Base-by-base conservation (phyloP, 2,888 invertebrate genomes). In the Anorthoa munda region DNA sequence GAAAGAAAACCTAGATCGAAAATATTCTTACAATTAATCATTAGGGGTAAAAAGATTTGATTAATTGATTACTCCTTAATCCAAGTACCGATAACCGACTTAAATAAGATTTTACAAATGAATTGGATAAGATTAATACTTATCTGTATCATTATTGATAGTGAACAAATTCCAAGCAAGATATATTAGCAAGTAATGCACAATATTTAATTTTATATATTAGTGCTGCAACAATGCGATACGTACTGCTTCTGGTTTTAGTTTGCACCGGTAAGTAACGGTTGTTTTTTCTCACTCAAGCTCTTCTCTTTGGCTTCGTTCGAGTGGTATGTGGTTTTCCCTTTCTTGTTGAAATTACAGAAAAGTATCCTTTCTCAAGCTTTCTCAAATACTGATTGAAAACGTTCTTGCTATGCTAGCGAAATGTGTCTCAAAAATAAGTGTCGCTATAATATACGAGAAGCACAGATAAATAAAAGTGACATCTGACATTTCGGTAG, bases 141-240 rank as follows among this genome's bases (percentile, higher is more conserved):
- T 66, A 58, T 66, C 56, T 48, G 0, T 39, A 26, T 59, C 13
- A 60, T 56, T 46, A 26, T 56, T 21, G 78, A 81, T 78, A 81
- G 56, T 58, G 17, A 60, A 39, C 9, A 48, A 59, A 66, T 13
- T 15, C 9, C 26, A 26, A 45, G 15, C 3, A 23, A 26, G 51
- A 68, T 69, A 81, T 60, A 60, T 68, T 56, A 65, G 55, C n/a
- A 48, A 60, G 39, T 4, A 12, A 45, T 11, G 21, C 0, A 45
- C 18, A 39, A 46, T 51, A 50, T 66, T 2, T 0, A 2, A 26
- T 13, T 64, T 23, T 56, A 31, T 45, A 17, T 18, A n/a, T 60
- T 50, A 69, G 46, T 61, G 21, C 15, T 66, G n/a, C 12, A 71
- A 82, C 61, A 55, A 82, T 79, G 79, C 65, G 21, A 31, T 71